Conservation (phyloP, 30 jellyfish, hydroid and myxozoan genomes). For the Catostylus mosaicus region DNA sequence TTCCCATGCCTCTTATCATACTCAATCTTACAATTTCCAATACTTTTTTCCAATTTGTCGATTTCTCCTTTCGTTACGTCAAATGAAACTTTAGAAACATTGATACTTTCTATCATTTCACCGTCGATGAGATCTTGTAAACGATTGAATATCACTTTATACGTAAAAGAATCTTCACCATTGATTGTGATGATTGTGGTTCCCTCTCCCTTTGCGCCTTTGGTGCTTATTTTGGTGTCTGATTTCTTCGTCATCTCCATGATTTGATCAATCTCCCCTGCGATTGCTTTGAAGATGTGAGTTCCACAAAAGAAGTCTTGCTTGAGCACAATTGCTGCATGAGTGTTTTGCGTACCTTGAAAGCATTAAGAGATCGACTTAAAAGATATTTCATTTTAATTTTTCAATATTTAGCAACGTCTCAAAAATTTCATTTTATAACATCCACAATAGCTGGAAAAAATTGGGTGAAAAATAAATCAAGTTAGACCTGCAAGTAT, state of each 20-base stretch:
- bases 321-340: slow-evolving; percentile 8
- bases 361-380: background rate
- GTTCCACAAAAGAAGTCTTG: background rate
- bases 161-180: slow-evolving; percentile 26
- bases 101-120: background rate
- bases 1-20: slow-evolving; percentile 7
- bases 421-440: no score
- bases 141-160: slow-evolving; percentile 15
- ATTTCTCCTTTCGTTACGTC: background rate
- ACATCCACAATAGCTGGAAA: no score
- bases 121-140: slow-evolving; percentile 2
- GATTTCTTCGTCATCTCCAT: background rate
- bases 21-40: slow-evolving; percentile 16
- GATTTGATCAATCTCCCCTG: background rate
- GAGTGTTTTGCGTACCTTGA: slow-evolving; percentile 5
- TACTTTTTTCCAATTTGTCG: background rate
- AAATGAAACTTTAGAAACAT: background rate
- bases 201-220: background rate
- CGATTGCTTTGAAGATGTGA: background rate
- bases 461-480: no score
- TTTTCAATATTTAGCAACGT: no score
- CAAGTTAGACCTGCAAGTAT: no score
- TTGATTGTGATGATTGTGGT: background rate
- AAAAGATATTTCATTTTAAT: no score
- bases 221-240: background rate